A percentile compares a stretch with the other conserved stretches of the same genome.
Conservation (phyloP, 2,797 vertebrate genomes). For the Notolabrus celidotus region DNA sequence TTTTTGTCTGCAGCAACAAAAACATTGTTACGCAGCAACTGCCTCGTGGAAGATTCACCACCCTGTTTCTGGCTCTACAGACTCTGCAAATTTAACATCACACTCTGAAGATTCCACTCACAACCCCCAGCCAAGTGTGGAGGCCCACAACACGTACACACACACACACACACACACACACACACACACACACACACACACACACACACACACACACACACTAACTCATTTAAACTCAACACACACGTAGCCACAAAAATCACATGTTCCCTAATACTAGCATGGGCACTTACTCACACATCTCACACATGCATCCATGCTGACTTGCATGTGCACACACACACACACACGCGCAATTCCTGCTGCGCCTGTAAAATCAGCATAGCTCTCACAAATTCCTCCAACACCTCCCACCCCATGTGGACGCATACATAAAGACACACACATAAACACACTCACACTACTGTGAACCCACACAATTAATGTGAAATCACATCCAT, state of each 20-base stretch:
- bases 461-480: slow-evolving; percentile 78
- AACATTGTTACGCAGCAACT: slow-evolving; percentile 36
- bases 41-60: slow-evolving; percentile 44
- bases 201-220: slow-evolving; percentile 4
- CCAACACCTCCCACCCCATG: slow-evolving; percentile 77
- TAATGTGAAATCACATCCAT: slow-evolving; percentile 82
- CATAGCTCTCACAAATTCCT: slow-evolving; percentile 81
- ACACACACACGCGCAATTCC: slow-evolving; percentile 49
- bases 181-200: neutral
- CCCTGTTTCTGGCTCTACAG: slow-evolving; percentile 53
- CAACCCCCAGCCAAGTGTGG: slow-evolving; percentile 65
- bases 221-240: slow-evolving; percentile 3
- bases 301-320: slow-evolving; percentile 39
- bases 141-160: slow-evolving; percentile 21
- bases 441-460: slow-evolving; percentile 49
- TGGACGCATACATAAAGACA: slow-evolving; percentile 56
- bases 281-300: slow-evolving; percentile 29
- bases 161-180: slow-evolving; percentile 6
- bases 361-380: slow-evolving; percentile 79
- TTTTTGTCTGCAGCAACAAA: slow-evolving; percentile 32
- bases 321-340: slow-evolving; percentile 53
- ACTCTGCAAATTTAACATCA: slow-evolving; percentile 73
- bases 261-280: slow-evolving; percentile 39
- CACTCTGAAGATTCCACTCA: slow-evolving; percentile 67
- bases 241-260: slow-evolving; percentile 10